Percentiles rank a stretch among this genome's conserved stretches.
Evolutionary conservation across 2,888 invertebrate genomes (phyloP).

Genomic region (Pachymerium ferrugineum): DNA sequence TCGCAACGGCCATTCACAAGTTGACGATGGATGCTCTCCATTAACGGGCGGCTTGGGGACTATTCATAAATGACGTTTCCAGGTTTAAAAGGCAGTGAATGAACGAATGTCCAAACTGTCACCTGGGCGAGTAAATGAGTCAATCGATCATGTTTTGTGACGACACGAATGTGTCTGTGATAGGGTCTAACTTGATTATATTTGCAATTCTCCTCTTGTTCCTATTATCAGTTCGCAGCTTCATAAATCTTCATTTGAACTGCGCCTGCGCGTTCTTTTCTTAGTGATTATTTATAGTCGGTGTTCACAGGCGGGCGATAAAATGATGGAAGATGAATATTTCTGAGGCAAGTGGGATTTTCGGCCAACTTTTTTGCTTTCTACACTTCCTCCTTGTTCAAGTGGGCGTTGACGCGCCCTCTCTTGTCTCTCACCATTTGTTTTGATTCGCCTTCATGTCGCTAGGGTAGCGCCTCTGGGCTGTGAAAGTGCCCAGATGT

Average conservation of each 20-base stretch:
- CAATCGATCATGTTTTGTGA: neutral
- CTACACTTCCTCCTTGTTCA: neutral
- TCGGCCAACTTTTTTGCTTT: neutral
- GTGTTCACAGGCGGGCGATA: neutral
- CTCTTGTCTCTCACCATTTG: neutral
- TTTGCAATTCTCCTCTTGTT: neutral
- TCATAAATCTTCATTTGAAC: neutral
- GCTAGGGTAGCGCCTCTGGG: neutral
- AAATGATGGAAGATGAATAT: neutral
- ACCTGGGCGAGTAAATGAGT: neutral
- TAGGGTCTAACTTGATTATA: neutral
- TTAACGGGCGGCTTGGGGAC: no score
- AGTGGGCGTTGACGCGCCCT: neutral
- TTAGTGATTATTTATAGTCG: neutral
- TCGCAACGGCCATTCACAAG: no score
- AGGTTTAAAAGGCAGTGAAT: no score
- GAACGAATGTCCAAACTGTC: no score
- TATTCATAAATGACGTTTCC: no score
- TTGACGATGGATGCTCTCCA: no score
- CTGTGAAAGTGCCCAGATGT: slow-evolving; percentile 1
- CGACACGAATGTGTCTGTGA: neutral
- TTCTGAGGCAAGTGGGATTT: slow-evolving; percentile 1
- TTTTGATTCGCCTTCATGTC: neutral
- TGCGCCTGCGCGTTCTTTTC: neutral
- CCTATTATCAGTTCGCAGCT: neutral